Percentiles rank a stretch among this genome's conserved stretches.
Conservation (phyloP, 2,113 vertebrate species). For the Pelobates fuscus region DNA sequence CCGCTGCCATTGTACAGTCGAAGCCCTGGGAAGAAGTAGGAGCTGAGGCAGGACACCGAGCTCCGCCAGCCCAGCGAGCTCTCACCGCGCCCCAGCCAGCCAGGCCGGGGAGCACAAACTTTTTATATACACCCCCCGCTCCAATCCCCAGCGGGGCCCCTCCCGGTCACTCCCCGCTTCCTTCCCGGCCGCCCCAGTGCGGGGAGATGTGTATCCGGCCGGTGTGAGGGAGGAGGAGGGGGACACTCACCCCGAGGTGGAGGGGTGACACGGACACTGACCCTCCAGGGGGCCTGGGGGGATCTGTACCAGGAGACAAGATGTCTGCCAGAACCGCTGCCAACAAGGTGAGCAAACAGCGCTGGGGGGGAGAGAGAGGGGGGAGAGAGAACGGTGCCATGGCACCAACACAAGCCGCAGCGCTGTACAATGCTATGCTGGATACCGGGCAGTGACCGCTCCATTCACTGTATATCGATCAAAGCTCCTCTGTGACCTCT, state of each 20-base stretch:
- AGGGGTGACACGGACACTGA: constrained; percentile 2
- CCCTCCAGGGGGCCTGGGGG: constrained; percentile 39
- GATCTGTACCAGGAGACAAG: constrained; percentile 72
- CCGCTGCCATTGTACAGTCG: constrained; percentile 22
- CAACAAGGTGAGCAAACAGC: constrained; percentile 76
- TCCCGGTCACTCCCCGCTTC: constrained; percentile 2
- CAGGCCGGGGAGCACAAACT: background rate
- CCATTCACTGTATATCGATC: no score
- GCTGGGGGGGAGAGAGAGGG: background rate
- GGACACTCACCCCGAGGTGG: constrained; percentile 24
- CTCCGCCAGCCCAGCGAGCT: no score
- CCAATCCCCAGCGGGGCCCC: background rate
- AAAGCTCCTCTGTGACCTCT: no score
- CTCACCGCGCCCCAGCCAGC: background rate
- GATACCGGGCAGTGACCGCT: no score
- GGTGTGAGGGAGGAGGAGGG: constrained; percentile 10
- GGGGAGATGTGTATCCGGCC: background rate
- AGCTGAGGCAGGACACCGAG: background rate
- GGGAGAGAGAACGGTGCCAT: background rate
- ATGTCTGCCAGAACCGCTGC: constrained; percentile 86
- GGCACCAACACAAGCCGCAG: background rate
- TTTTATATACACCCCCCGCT: background rate
- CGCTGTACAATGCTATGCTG: background rate
- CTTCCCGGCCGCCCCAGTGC: no score
- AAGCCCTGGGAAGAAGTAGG: constrained; percentile 6